Percentiles rank a stretch among this genome's conserved stretches.
Evolutionary conservation across 1,140 invertebrate genomes (phyloP).

Genomic region (Hypothenemus hampei): DNA sequence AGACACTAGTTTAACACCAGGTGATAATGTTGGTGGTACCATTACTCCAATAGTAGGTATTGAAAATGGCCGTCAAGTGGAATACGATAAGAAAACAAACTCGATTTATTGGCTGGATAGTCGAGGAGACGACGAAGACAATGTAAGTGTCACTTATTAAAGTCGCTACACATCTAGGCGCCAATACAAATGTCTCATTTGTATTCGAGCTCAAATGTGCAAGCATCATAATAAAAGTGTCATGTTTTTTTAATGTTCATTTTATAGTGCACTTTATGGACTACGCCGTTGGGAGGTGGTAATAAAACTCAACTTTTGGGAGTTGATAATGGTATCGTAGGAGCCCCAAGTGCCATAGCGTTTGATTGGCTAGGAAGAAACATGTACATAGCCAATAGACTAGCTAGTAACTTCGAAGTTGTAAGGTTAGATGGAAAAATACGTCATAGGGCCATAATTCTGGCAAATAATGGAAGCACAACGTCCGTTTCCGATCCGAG

Average conservation of each 20-base stretch:
- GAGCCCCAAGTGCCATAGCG: constrained; percentile 84
- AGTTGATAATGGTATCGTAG: constrained; percentile 76
- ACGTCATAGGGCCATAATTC: constrained; percentile 78
- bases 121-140: constrained; percentile 64
- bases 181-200: too few species aligned
- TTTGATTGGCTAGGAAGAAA: constrained; percentile 97
- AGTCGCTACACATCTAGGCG: too few species aligned
- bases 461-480: constrained; percentile 85
- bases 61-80: constrained; percentile 81
- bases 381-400: constrained; percentile 87
- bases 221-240: too few species aligned
- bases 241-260: too few species aligned
- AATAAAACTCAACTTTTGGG: constrained; percentile 82
- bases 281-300: constrained; percentile 77
- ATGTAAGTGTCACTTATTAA: constrained; percentile 50
- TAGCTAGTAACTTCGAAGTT: constrained; percentile 89
- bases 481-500: constrained; percentile 84
- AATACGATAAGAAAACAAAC: constrained; percentile 83
- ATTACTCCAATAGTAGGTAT: constrained; percentile 88
- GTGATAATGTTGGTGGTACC: constrained; percentile 68
- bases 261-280: constrained; percentile 77
- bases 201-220: too few species aligned
- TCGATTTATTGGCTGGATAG: constrained; percentile 82
- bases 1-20: constrained; percentile 71
- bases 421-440: constrained; percentile 81